phyloP scores from a whole-genome alignment of 2,888 invertebrate species.

The Oxytorus armatus region DNA sequence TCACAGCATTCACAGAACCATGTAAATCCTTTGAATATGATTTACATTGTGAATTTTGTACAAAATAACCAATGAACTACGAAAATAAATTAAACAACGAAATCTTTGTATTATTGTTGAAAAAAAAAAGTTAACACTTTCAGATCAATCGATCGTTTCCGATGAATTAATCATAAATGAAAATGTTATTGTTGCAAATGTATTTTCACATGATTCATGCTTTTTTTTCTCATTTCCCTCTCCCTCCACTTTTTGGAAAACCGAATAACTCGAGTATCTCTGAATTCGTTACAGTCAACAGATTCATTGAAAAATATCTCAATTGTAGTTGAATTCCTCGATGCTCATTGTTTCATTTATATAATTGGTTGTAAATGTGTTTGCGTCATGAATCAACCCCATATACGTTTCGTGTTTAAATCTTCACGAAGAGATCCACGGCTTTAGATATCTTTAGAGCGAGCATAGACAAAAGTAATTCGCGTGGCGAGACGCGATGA shows the following conservation, averaged over 20 bases:
- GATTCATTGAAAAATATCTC: slow-evolving; percentile 28
- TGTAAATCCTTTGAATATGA: background rate
- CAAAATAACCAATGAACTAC: background rate
- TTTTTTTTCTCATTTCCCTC: background rate
- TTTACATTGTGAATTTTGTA: too few species aligned
- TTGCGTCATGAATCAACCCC: background rate
- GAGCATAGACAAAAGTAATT: slow-evolving; percentile 19
- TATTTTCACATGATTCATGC: background rate
- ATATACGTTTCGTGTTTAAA: slow-evolving; percentile 23
- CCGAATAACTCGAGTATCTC: background rate
- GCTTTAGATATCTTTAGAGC: slow-evolving; percentile 23
- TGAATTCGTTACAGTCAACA: background rate
- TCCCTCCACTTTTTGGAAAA: too few species aligned
- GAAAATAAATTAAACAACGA: too few species aligned
- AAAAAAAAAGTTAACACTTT: too few species aligned
- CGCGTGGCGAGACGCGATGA: slow-evolving; percentile 12
- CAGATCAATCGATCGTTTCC: too few species aligned
- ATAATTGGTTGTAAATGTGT: slow-evolving; percentile 20
- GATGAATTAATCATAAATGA: too few species aligned
- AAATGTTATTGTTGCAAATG: too few species aligned
- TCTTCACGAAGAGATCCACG: slow-evolving; percentile 15
- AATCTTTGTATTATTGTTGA: too few species aligned
- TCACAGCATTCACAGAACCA: too few species aligned
- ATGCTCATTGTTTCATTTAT: slow-evolving; percentile 19
- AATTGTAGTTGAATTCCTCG: slow-evolving; percentile 16